phyloP scores from a whole-genome alignment of 2,113 vertebrate genomes.

The Peromyscus polionotus region DNA sequence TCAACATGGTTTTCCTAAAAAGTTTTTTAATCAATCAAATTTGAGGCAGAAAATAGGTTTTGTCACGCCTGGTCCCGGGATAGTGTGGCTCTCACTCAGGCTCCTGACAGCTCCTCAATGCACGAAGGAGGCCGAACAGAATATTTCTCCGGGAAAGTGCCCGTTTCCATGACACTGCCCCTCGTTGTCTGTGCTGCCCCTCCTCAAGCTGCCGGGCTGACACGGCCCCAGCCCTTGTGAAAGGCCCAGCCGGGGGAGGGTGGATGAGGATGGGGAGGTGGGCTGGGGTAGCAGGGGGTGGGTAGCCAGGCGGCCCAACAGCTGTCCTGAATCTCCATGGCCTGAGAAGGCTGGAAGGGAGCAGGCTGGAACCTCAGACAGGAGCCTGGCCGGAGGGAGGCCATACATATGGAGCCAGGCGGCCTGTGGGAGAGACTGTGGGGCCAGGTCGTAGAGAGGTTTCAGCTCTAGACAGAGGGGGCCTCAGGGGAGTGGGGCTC shows the following conservation, averaged over 20 bases:
- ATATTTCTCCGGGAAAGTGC: slow-evolving; percentile 94
- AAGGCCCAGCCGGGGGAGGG: slow-evolving; percentile 81
- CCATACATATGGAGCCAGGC: slow-evolving; percentile 90
- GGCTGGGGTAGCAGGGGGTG: slow-evolving; percentile 85
- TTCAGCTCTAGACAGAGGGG: slow-evolving; percentile 55
- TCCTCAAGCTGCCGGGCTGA: slow-evolving; percentile 91
- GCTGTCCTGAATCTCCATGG: slow-evolving; percentile 89
- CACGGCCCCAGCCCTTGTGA: slow-evolving; percentile 90
- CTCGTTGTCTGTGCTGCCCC: slow-evolving; percentile 91
- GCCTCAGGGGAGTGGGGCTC: slow-evolving; percentile 65
- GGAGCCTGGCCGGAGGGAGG: slow-evolving; percentile 86
- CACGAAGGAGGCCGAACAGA: slow-evolving; percentile 89
- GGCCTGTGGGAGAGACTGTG: slow-evolving; percentile 71
- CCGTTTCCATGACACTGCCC: slow-evolving; percentile 96
- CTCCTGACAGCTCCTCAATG: slow-evolving; percentile 98
- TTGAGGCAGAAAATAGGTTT: slow-evolving; percentile 99
- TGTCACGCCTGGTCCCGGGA: slow-evolving; percentile 97
- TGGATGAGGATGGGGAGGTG: slow-evolving; percentile 83
- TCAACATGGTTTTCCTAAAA: slow-evolving; percentile 99
- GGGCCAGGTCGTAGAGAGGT: slow-evolving; percentile 69
- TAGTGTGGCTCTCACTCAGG: slow-evolving; percentile 95
- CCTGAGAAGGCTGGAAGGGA: slow-evolving; percentile 86
- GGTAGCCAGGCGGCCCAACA: slow-evolving; percentile 87
- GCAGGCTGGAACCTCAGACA: slow-evolving; percentile 87
- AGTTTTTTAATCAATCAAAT: slow-evolving; percentile 99